phyloP scores from a whole-genome alignment of 2,888 invertebrate genomes.

The Crepidodera aurea region DNA sequence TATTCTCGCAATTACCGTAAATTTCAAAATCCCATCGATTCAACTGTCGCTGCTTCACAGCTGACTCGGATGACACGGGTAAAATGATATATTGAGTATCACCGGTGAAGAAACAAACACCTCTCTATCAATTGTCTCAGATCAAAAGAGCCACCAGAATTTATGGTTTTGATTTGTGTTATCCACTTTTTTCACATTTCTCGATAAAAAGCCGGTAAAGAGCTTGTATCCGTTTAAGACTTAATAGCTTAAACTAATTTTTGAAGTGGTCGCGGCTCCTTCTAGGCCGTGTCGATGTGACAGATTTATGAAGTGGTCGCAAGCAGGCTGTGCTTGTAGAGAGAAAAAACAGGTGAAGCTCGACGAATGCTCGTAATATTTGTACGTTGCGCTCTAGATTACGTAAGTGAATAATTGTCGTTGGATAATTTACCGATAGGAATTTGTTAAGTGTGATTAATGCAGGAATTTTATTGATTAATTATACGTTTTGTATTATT shows the following conservation, averaged over 20 bases:
- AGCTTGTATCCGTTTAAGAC: conserved; percentile 33
- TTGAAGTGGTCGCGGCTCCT: conserved; percentile 44
- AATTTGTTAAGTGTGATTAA: background rate
- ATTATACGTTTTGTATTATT: background rate
- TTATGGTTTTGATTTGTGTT: conserved; percentile 40
- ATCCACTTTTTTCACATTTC: conserved; percentile 41
- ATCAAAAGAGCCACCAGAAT: conserved; percentile 3
- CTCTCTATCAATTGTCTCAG: background rate
- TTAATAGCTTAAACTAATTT: conserved; percentile 38
- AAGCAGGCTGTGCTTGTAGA: background rate
- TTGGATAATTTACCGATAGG: background rate
- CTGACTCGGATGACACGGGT: no score
- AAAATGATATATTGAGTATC: background rate
- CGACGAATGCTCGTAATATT: background rate
- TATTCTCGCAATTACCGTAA: no score
- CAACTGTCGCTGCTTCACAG: no score
- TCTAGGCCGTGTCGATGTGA: conserved; percentile 39
- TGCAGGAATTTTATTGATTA: background rate
- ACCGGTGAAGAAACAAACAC: conserved; percentile 1
- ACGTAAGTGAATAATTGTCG: conserved; percentile 1
- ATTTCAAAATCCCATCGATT: no score
- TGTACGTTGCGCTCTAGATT: background rate
- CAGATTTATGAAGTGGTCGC: conserved; percentile 54
- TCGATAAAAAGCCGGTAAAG: conserved; percentile 36
- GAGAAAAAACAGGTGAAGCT: background rate